These are phyloP conservation scores for Martes martes DNA, from an alignment of 2,113 vertebrate genomes.

Conservation along the genomic window DNA sequence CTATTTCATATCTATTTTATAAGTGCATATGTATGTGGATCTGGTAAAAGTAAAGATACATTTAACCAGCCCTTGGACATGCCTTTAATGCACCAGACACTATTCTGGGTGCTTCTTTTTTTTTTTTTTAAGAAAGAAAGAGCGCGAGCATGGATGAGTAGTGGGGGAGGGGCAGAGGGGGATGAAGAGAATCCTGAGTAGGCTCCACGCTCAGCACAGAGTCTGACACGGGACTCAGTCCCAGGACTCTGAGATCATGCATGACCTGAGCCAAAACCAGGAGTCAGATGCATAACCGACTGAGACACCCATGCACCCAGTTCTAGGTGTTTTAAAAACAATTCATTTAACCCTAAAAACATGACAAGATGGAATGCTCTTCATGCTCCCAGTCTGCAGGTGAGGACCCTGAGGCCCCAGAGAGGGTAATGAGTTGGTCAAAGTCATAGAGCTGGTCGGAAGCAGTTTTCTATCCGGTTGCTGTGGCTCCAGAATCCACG, in stretches of 20 bases:
- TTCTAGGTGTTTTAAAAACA: not conserved
- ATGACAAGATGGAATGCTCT: no score
- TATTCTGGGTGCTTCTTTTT: not conserved
- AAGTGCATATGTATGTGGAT: not conserved
- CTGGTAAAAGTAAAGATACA: no score
- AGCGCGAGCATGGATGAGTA: not conserved
- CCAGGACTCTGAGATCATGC: not conserved
- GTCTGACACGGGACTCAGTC: not conserved
- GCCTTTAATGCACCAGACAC: not conserved
- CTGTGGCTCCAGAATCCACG: not conserved
- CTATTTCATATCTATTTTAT: not conserved
- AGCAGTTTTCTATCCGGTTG: not conserved
- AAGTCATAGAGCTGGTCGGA: not conserved
- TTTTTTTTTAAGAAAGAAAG: not conserved
- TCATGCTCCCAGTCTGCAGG: not conserved
- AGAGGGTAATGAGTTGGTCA: not conserved
- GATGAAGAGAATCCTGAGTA: not conserved
- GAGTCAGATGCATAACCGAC: not conserved
- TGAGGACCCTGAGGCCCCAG: not conserved
- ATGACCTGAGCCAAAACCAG: not conserved
- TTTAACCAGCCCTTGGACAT: not conserved
- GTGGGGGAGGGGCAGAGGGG: not conserved
- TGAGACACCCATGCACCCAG: not conserved
- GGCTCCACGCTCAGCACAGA: not conserved
- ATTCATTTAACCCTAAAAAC: not conserved